phyloP scores from a whole-genome alignment of 2,888 invertebrate genomes.

The Parthenolecanium corni region DNA sequence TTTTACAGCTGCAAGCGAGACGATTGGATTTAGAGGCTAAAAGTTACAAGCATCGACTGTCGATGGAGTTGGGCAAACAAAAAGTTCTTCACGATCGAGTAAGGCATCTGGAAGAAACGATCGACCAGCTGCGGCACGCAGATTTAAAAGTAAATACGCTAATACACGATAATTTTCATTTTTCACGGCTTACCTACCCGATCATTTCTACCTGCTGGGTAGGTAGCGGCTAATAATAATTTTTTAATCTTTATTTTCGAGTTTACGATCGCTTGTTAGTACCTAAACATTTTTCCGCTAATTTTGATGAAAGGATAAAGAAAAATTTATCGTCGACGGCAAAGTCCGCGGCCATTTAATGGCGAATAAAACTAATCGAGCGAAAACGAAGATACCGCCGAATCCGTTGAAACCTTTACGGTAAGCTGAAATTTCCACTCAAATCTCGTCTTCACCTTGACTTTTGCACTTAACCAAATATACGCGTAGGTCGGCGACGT shows the following conservation, averaged over 20 bases:
- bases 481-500: too few relatives aligned
- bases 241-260: too few relatives aligned
- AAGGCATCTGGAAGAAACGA: constrained; percentile 46
- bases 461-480: too few relatives aligned
- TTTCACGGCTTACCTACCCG: too few relatives aligned
- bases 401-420: constrained; percentile 5
- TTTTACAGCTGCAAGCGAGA: constrained; percentile 49
- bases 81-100: constrained; percentile 55
- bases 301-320: constrained; percentile 12
- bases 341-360: constrained; percentile 8
- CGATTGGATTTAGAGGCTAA: constrained; percentile 61
- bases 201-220: too few relatives aligned
- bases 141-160: constrained; percentile 45
- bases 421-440: not conserved
- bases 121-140: constrained; percentile 49
- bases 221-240: too few relatives aligned
- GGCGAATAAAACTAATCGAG: constrained; percentile 9
- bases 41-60: constrained; percentile 58
- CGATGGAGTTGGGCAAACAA: constrained; percentile 54
- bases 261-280: too few relatives aligned
- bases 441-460: not conserved
- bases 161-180: too few relatives aligned
- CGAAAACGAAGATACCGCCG: constrained; percentile 1
- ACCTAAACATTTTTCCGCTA: not conserved
- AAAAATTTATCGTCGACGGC: constrained; percentile 4